These are phyloP conservation scores for Cyclina sinensis DNA, from an alignment of 1,140 invertebrate genomes.

Conservation along the genomic window DNA sequence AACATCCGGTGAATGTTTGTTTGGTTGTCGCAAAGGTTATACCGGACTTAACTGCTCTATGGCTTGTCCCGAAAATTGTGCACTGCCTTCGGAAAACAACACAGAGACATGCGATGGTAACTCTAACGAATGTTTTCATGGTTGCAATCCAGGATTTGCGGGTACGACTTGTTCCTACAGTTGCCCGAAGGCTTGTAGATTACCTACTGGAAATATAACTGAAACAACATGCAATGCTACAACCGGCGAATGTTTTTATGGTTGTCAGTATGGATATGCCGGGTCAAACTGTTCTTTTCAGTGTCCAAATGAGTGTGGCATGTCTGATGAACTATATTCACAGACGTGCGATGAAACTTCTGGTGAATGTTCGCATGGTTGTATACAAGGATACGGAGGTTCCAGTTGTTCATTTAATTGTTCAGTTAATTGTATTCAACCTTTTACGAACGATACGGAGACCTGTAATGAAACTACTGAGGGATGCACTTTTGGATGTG, in stretches of 20 bases:
- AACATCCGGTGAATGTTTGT: not conserved
- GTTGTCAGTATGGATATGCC: not conserved
- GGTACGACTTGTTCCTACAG: not conserved
- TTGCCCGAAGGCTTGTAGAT: not conserved
- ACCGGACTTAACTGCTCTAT: conserved; percentile 1
- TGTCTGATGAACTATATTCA: not conserved
- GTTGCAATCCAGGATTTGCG: not conserved
- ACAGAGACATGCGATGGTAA: not conserved
- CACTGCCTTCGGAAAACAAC: not conserved
- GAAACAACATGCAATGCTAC: not conserved
- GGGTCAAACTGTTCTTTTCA: not conserved
- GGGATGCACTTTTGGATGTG: not conserved
- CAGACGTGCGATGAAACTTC: conserved; percentile 2
- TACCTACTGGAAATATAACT: not conserved
- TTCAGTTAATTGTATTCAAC: not conserved
- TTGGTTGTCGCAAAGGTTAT: not conserved
- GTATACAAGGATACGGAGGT: not conserved
- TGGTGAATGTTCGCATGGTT: not conserved
- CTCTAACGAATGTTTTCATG: not conserved
- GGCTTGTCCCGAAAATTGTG: not conserved
- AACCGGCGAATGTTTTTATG: not conserved
- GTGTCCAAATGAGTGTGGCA: not conserved
- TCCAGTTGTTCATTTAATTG: not conserved
- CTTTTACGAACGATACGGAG: not conserved
- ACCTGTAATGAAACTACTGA: not conserved